Percentiles rank a stretch among this genome's conserved stretches.
Evolutionary conservation across 1,140 invertebrate species (phyloP).

Genomic region (Rhagoletis zephyria): DNA sequence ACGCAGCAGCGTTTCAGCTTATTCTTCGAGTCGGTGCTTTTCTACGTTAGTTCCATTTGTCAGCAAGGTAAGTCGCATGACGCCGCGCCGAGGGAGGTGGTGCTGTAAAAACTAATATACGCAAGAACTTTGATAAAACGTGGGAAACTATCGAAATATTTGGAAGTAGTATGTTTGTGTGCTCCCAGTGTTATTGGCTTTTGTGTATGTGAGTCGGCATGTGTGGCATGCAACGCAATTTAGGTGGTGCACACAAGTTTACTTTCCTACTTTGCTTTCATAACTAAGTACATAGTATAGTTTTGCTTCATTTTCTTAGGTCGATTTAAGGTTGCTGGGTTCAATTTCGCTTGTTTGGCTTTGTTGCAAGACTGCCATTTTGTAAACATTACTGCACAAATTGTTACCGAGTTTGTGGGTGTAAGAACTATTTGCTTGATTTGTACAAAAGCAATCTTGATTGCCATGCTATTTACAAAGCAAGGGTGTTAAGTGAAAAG

Average conservation of each 20-base stretch:
- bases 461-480: too few species aligned
- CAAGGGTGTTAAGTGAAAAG: too few species aligned
- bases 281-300: neutral
- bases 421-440: neutral
- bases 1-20: conserved; percentile 62
- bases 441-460: too few species aligned
- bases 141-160: conserved; percentile 13
- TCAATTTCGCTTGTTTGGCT: conserved; percentile 38
- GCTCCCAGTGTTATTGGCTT: too few species aligned
- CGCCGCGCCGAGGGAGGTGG: too few species aligned
- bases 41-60: conserved; percentile 72
- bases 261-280: conserved; percentile 38
- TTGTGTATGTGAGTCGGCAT: neutral
- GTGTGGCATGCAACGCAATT: conserved; percentile 25
- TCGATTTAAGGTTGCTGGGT: neutral
- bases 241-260: conserved; percentile 1
- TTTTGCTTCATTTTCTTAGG: neutral
- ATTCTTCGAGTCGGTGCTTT: conserved; percentile 70
- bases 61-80: conserved; percentile 69
- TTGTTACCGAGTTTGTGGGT: neutral
- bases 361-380: conserved; percentile 33
- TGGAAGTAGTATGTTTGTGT: neutral
- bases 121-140: conserved; percentile 15
- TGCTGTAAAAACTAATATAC: neutral
- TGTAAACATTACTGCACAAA: conserved; percentile 42